These are phyloP conservation scores for Siphlonurus alternatus DNA, from an alignment of 2,888 invertebrate species.

Conservation along the genomic window DNA sequence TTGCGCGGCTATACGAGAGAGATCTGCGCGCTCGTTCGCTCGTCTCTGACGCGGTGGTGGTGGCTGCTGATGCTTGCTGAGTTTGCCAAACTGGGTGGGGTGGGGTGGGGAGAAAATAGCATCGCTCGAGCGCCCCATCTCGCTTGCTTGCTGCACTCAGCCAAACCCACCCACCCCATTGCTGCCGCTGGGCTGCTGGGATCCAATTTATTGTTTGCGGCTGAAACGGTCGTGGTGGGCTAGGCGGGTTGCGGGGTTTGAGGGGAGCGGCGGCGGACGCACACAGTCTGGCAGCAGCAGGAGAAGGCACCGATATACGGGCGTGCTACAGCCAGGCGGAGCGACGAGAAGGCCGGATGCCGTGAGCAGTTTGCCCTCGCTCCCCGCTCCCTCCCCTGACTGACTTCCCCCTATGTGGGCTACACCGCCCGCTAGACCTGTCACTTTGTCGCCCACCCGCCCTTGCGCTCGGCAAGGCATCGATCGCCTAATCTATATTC, in stretches of 20 bases:
- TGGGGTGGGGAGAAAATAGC: neutral
- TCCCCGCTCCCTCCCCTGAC: neutral
- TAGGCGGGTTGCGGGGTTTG: neutral
- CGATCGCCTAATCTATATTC: constrained; percentile 9
- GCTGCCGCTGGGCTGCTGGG: neutral
- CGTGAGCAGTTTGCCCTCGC: neutral
- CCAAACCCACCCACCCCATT: neutral
- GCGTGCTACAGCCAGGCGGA: neutral
- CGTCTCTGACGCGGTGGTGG: too few species aligned
- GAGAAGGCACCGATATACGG: too few species aligned
- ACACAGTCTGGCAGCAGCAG: neutral
- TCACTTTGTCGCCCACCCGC: neutral
- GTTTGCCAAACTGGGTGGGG: neutral
- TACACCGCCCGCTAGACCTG: constrained; percentile 1
- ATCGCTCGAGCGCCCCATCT: neutral
- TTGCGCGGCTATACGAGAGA: neutral
- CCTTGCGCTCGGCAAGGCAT: constrained; percentile 10
- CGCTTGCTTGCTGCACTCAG: too few species aligned
- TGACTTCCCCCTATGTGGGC: constrained; percentile 6
- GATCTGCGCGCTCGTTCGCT: neutral
- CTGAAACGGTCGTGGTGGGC: neutral
- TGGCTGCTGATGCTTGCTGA: neutral
- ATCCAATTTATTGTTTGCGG: constrained; percentile 6
- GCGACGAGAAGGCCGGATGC: neutral
- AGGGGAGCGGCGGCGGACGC: neutral